These are phyloP conservation scores for Limnephilus marmoratus DNA, from an alignment of 2,888 invertebrate genomes.

Conservation along the genomic window DNA sequence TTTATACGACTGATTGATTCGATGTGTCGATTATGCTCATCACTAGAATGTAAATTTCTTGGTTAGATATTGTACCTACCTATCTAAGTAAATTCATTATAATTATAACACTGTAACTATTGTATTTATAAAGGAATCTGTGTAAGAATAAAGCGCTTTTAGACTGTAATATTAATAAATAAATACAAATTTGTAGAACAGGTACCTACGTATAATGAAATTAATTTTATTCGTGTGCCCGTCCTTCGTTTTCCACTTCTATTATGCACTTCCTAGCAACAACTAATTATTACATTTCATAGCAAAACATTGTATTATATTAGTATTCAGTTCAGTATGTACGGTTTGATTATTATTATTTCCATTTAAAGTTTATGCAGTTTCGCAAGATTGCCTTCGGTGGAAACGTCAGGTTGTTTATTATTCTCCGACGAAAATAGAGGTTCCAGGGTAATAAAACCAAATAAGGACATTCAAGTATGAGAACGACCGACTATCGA, in stretches of 20 bases:
- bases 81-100: too few species aligned
- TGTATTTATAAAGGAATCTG: too few species aligned
- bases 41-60: too few species aligned
- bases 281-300: not conserved
- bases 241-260: not conserved
- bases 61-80: too few species aligned
- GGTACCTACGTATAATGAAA: not conserved
- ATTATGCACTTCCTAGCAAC: not conserved
- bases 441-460: conserved; percentile 18
- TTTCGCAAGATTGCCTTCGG: not conserved
- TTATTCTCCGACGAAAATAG: conserved; percentile 3
- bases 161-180: not conserved
- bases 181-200: not conserved
- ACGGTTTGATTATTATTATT: not conserved
- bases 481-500: conserved; percentile 3
- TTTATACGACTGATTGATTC: too few species aligned
- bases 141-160: not conserved
- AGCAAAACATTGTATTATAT: not conserved
- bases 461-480: conserved; percentile 32
- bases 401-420: conserved; percentile 11
- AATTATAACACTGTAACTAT: too few species aligned
- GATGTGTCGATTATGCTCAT: too few species aligned
- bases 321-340: not conserved
- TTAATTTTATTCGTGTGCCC: not conserved
- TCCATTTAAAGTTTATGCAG: not conserved